Conservation (phyloP, 2,113 vertebrate species). For the Ailurus styani region DNA sequence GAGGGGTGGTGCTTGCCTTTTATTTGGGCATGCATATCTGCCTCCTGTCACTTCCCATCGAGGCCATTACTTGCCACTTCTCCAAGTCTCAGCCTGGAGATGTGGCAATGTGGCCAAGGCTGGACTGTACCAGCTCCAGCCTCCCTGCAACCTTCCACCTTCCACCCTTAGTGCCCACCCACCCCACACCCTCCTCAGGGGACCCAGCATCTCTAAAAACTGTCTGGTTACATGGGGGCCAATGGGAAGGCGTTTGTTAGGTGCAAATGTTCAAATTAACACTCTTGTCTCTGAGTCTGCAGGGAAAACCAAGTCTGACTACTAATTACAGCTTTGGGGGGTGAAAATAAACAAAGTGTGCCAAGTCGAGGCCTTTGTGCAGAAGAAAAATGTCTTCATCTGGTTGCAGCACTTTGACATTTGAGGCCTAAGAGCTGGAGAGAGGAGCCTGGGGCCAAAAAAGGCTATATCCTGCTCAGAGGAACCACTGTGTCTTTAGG, state of each 20-base stretch:
- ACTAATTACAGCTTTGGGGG: slow-evolving; percentile 14
- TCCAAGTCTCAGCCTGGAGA: neutral
- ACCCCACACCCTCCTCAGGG: neutral
- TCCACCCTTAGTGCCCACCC: rapidly evolving
- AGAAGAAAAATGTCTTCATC: neutral
- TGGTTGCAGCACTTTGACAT: rapidly evolving
- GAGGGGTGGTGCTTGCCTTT: neutral
- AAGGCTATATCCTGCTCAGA: rapidly evolving
- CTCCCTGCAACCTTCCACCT: neutral
- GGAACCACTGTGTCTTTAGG: neutral
- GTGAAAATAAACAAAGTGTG: neutral
- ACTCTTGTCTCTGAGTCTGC: neutral
- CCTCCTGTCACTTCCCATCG: neutral
- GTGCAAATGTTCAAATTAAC: slow-evolving; percentile 61
- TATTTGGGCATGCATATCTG: neutral
- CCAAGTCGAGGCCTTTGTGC: neutral
- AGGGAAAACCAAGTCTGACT: slow-evolving; percentile 37
- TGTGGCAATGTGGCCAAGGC: neutral
- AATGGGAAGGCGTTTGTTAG: slow-evolving; percentile 22
- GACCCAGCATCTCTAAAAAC: neutral
- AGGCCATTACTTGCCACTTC: neutral
- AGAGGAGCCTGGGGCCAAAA: neutral
- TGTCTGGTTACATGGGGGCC: neutral
- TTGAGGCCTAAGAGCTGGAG: neutral
- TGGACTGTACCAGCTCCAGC: neutral